These are phyloP conservation scores for Malurus elegans DNA, from an alignment of 2,113 vertebrate species.

Conservation along the genomic window DNA sequence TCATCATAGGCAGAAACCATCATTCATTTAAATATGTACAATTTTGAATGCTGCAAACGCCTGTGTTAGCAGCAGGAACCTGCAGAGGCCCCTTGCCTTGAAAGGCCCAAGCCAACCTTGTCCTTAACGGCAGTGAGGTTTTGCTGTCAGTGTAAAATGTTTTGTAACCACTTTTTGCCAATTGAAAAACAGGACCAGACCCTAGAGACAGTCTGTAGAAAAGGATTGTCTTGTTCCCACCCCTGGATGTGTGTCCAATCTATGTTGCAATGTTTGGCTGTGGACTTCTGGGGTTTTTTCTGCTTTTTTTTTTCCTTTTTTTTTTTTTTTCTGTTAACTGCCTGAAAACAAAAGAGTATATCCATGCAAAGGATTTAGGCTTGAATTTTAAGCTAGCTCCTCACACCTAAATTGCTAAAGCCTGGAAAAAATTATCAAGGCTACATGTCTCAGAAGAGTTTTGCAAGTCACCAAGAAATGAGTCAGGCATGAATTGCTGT, in stretches of 20 bases:
- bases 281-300: background rate
- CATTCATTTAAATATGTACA: background rate
- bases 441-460: background rate
- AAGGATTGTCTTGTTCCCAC: slow-evolving; percentile 29
- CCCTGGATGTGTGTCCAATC: slow-evolving; percentile 11
- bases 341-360: background rate
- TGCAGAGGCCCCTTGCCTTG: background rate
- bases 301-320: no score
- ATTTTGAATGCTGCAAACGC: background rate
- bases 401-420: background rate
- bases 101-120: background rate
- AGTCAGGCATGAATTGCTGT: background rate
- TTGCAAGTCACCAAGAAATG: background rate
- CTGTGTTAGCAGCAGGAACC: background rate
- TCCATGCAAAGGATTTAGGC: background rate
- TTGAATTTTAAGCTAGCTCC: background rate
- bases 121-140: background rate
- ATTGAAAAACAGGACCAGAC: slow-evolving; percentile 18
- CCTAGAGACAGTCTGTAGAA: background rate
- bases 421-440: slow-evolving; percentile 6
- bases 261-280: slow-evolving; percentile 60
- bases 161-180: background rate
- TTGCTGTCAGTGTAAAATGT: background rate
- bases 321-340: background rate
- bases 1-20: background rate